Conservation (phyloP, 2,888 invertebrate genomes). For the Callyntrura guangdongensis region DNA sequence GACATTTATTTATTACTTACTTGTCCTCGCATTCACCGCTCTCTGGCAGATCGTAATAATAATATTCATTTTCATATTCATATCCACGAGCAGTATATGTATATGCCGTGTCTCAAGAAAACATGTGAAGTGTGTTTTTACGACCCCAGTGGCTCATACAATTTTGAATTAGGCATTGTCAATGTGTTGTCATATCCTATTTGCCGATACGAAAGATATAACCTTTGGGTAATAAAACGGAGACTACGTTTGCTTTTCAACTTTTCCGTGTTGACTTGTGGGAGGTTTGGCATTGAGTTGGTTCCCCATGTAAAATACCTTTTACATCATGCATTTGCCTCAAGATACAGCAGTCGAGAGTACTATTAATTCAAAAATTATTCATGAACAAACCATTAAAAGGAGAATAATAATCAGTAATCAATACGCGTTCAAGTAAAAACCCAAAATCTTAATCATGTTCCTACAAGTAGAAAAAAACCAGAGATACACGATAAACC, state of each 20-base stretch:
- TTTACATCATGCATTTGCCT: neutral
- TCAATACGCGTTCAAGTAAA: conserved; percentile 34
- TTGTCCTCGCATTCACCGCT: conserved; percentile 57
- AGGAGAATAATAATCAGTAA: conserved; percentile 37
- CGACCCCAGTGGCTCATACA: conserved; percentile 55
- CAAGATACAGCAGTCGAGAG: neutral
- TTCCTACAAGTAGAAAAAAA: neutral
- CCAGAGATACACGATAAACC: conserved; percentile 24
- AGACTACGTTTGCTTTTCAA: neutral
- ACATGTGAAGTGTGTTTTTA: conserved; percentile 77
- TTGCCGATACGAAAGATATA: neutral
- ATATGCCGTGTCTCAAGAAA: neutral
- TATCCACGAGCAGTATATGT: neutral
- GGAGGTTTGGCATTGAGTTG: neutral
- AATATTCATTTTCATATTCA: conserved; percentile 2
- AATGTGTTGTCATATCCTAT: conserved; percentile 51
- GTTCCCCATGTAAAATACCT: neutral
- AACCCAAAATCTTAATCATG: neutral
- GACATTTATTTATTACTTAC: conserved; percentile 41
- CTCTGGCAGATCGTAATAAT: neutral
- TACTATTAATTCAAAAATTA: conserved; percentile 39
- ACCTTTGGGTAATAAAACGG: neutral
- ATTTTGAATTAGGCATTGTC: conserved; percentile 63
- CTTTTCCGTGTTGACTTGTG: neutral
- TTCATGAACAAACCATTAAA: conserved; percentile 39